phyloP scores from a whole-genome alignment of 2,113 vertebrate species.

The Nanorana parkeri region DNA sequence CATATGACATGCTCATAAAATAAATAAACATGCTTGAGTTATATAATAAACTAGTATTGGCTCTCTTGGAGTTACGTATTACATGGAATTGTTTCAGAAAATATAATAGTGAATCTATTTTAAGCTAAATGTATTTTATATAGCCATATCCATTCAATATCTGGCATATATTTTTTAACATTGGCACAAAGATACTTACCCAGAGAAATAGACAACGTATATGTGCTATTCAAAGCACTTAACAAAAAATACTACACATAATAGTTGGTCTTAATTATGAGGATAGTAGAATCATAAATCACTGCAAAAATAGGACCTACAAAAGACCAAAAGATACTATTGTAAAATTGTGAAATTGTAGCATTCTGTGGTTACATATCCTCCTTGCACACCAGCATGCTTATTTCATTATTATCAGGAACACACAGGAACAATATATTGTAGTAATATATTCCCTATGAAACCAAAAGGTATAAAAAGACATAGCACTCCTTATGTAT shows the following conservation, averaged over 20 bases:
- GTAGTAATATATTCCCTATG: conserved; percentile 11
- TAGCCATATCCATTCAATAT: not conserved
- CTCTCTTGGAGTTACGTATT: not conserved
- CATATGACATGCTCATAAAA: not conserved
- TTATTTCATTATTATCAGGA: conserved; percentile 17
- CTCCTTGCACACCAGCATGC: not conserved
- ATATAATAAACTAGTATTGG: not conserved
- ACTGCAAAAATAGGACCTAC: not conserved
- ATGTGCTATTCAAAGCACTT: not conserved
- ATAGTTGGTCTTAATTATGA: not conserved
- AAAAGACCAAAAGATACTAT: not conserved
- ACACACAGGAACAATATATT: conserved; percentile 41
- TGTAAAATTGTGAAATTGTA: not conserved
- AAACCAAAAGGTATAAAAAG: conserved; percentile 27
- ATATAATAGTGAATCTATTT: not conserved
- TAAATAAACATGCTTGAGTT: not conserved
- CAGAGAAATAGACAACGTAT: not conserved
- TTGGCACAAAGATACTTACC: not conserved
- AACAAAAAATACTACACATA: not conserved
- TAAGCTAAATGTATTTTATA: not conserved
- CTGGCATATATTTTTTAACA: not conserved
- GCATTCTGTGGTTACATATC: not conserved
- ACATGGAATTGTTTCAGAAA: not conserved
- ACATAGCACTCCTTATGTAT: conserved; percentile 19
- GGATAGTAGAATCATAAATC: conserved; percentile 24